Evolutionary conservation across 64 coral and sea anemone genomes (phyloP).

Genomic region (Astreopora myriophthalma): DNA sequence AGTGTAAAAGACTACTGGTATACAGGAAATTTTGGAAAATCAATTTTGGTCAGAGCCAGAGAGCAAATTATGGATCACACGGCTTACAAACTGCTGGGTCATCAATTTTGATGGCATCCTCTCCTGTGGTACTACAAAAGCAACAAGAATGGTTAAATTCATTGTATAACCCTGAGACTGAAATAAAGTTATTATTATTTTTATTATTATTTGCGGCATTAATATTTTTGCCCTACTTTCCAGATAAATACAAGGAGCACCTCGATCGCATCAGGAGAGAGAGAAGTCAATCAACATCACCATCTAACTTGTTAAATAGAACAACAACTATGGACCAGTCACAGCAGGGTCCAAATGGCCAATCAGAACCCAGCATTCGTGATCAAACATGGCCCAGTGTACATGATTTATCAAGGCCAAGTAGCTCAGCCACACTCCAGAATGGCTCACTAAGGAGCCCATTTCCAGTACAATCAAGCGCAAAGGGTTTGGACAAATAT

Average conservation of each 20-base stretch:
- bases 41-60: no score
- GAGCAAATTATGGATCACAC: no score
- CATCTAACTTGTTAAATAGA: neutral
- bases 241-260: conserved; percentile 56
- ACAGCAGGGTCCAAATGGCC: neutral
- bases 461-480: neutral
- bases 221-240: no score
- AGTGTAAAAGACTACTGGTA: no score
- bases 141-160: no score
- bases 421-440: neutral
- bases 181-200: no score
- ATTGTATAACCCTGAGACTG: no score
- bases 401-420: conserved; percentile 2
- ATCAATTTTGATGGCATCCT: no score
- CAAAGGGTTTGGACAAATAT: neutral
- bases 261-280: conserved; percentile 13
- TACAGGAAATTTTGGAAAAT: no score
- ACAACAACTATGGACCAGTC: neutral
- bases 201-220: no score
- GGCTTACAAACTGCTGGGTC: no score
- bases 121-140: no score
- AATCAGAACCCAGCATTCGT: neutral
- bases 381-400: neutral
- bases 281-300: neutral
- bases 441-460: neutral